Percentiles rank a stretch among this genome's conserved stretches.
These are phyloP conservation scores for Triops cancriformis DNA, from an alignment of 1,140 invertebrate species.

Conservation along the genomic window DNA sequence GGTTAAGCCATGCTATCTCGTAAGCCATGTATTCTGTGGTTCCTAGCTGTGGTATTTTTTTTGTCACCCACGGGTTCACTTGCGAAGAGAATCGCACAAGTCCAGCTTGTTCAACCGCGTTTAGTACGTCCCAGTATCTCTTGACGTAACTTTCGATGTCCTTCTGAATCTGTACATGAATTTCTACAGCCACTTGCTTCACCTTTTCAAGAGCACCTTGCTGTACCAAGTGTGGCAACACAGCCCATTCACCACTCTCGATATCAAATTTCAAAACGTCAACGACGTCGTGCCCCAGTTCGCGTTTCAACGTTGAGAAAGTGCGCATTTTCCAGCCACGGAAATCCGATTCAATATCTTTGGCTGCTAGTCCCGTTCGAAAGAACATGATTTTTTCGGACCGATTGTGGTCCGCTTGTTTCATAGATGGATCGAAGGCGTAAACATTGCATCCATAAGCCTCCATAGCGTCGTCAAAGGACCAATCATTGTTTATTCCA, in stretches of 20 bases:
- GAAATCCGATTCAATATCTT: background rate
- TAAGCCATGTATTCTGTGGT: background rate
- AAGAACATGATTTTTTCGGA: slow-evolving; percentile 16
- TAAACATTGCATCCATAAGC: slow-evolving; percentile 33
- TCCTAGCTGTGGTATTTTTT: background rate
- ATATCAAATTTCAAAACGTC: slow-evolving; percentile 31
- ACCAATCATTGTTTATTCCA: slow-evolving; percentile 33
- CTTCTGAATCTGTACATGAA: slow-evolving; percentile 15
- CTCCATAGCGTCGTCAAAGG: slow-evolving; percentile 32
- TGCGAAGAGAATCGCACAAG: slow-evolving; percentile 21
- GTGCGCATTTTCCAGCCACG: slow-evolving; percentile 15
- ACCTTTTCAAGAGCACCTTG: slow-evolving; percentile 21
- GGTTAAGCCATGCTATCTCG: slow-evolving; percentile 24
- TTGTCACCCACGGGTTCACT: slow-evolving; percentile 14
- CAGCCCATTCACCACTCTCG: slow-evolving; percentile 30
- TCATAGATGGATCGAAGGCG: slow-evolving; percentile 34
- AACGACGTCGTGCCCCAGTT: slow-evolving; percentile 23
- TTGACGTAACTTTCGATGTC: background rate
- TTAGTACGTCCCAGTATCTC: background rate
- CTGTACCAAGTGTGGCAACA: slow-evolving; percentile 27
- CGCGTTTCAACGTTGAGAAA: background rate
- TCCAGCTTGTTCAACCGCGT: slow-evolving; percentile 12
- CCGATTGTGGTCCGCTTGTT: background rate
- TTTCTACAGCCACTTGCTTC: slow-evolving; percentile 22
- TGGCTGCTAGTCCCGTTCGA: background rate